These are phyloP conservation scores for Loripinus fragilis DNA, from an alignment of 2,888 invertebrate genomes.

Conservation along the genomic window DNA sequence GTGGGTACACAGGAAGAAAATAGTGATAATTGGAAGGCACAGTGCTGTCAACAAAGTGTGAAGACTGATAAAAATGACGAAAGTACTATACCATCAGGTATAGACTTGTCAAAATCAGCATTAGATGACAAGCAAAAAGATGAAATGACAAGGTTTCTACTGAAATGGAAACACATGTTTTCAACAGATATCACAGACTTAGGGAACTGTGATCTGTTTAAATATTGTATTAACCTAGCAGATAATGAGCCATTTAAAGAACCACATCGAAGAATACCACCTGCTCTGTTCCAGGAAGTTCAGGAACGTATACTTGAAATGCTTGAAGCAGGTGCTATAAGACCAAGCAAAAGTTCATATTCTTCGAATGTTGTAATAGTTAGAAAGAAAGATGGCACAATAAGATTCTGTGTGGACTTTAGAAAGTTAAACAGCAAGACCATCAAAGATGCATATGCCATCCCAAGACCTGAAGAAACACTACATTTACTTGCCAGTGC, in stretches of 20 bases:
- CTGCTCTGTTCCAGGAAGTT: conserved; percentile 26
- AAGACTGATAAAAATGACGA: background rate
- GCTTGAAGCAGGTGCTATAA: conserved; percentile 13
- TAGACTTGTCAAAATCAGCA: background rate
- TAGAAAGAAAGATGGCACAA: conserved; percentile 18
- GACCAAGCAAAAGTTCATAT: conserved; percentile 12
- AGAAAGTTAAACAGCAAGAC: conserved; percentile 26
- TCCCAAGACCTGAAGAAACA: conserved; percentile 53
- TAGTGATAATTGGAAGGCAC: background rate
- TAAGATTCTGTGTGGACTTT: conserved; percentile 29
- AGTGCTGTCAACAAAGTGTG: background rate
- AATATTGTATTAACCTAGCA: conserved; percentile 3
- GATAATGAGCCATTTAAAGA: conserved; percentile 24
- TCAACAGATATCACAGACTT: background rate
- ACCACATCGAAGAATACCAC: conserved; percentile 26
- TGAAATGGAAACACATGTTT: background rate
- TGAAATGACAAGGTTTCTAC: background rate
- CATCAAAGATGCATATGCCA: conserved; percentile 45
- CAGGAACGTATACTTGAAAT: conserved; percentile 1
- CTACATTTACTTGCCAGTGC: background rate
- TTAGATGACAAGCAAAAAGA: background rate
- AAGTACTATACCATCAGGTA: background rate
- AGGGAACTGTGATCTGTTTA: background rate
- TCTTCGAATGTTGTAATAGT: conserved; percentile 12
- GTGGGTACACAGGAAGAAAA: no score